Percentiles rank a stretch among this genome's conserved stretches.
phyloP scores from a whole-genome alignment of 2,888 invertebrate genomes.

The Apodemia duryi region DNA sequence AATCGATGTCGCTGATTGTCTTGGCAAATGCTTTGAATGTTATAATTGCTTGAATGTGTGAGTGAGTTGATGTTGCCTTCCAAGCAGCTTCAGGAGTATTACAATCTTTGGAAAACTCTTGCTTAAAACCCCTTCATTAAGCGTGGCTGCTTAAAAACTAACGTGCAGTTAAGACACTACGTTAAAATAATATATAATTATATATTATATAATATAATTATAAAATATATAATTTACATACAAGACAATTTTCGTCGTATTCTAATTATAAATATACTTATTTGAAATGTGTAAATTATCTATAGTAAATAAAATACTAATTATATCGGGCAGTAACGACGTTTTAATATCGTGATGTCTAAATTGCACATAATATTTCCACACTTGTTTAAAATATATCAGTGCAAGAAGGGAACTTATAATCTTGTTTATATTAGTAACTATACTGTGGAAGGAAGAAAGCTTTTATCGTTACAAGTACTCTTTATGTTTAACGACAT shows the following conservation, averaged over 20 bases:
- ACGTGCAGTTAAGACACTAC: neutral
- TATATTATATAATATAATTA: too few relatives aligned
- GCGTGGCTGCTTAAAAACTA: neutral
- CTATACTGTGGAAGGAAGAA: constrained; percentile 23
- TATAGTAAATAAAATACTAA: too few relatives aligned
- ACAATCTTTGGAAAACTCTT: constrained; percentile 5
- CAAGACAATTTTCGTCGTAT: too few relatives aligned
- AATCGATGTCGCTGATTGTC: constrained; percentile 61
- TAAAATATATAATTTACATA: too few relatives aligned
- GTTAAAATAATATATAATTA: neutral
- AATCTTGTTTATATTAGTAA: constrained; percentile 22
- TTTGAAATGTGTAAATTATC: too few relatives aligned
- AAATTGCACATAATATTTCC: neutral
- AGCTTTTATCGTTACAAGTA: constrained; percentile 35
- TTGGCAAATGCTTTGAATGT: constrained; percentile 72
- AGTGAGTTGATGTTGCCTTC: constrained; percentile 28
- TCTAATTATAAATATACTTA: too few relatives aligned
- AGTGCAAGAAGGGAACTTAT: neutral
- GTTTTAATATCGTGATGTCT: neutral
- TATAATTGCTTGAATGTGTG: constrained; percentile 34
- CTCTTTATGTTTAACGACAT: constrained; percentile 42
- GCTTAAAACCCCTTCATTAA: constrained; percentile 5
- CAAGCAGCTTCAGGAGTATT: constrained; percentile 26
- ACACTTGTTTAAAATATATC: neutral
- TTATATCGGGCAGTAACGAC: too few relatives aligned